A percentile compares a stretch with the other conserved stretches of the same genome.
Conservation (phyloP, 2,888 invertebrate species). For the Barypeithes pellucidus region DNA sequence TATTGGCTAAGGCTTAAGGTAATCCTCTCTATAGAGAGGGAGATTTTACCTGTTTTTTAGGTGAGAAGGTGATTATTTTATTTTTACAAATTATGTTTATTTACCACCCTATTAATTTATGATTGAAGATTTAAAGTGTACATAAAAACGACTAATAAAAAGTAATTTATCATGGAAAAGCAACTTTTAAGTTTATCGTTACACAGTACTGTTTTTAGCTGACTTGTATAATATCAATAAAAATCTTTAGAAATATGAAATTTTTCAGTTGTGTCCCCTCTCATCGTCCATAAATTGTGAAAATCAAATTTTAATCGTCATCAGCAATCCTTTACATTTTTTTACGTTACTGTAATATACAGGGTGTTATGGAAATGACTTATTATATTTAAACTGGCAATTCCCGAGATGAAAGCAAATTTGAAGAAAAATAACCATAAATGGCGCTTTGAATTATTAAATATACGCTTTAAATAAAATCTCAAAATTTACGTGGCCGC, state of each 20-base stretch:
- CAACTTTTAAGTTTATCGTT: conserved; percentile 39
- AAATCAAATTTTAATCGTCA: no score
- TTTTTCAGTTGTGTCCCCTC: neutral
- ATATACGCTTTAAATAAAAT: no score
- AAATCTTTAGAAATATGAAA: conserved; percentile 10
- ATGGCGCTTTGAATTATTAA: no score
- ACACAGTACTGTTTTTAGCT: conserved; percentile 35
- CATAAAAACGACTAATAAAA: conserved; percentile 14
- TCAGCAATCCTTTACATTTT: no score
- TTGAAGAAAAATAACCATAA: no score
- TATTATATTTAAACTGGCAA: no score
- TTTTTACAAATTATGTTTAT: conserved; percentile 11
- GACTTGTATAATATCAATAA: conserved; percentile 21
- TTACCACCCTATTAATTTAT: conserved; percentile 27
- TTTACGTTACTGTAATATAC: no score
- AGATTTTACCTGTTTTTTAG: conserved; percentile 35
- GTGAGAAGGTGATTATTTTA: conserved; percentile 20
- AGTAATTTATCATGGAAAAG: conserved; percentile 10
- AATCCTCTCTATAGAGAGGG: neutral
- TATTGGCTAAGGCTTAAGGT: conserved; percentile 74
- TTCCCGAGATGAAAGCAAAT: no score
- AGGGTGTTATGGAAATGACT: no score
- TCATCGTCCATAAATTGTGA: neutral
- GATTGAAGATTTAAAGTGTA: conserved; percentile 21
- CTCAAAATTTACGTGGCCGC: no score